Base-by-base conservation (phyloP, 2,113 vertebrate genomes). In the Rynchops niger region DNA sequence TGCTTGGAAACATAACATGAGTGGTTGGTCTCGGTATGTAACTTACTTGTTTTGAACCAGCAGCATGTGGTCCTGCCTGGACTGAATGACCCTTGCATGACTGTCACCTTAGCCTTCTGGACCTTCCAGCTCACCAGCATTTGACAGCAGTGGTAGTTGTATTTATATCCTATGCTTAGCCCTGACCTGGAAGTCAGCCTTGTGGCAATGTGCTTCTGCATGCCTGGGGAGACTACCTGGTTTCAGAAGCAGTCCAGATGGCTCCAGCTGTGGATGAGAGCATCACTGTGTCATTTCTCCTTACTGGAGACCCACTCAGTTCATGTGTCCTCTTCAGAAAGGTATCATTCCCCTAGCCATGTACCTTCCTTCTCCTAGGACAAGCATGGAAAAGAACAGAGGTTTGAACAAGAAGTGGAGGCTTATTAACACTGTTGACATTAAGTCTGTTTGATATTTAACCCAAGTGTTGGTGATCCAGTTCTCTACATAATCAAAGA, bases 181-280 rank as follows among this genome's bases (percentile, higher is more conserved):
- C 13, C 43, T 62, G 36, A 43, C 36, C 59, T 61, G 38, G 34
- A 84, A 76, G 12, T 63, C 66, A 90, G 67, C 32, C 63, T 81
- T 22, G 9, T 63, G 36, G 32, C 47, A 69, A 45, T 2, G 3
- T 38, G 71, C 43, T 88, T 58, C 62, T 80, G 53, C 53, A 15
- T 20, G 12, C 19, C 0, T 70, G n/a, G 22, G 22, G 45, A 52
- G 25, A 34, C 27, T n/a, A 6, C 9, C 6, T 29, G 0, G n/a
- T 70, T 58, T 34, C 76, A 47, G 20, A 81, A 38, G 34, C 61
- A 71, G 71, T 34, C 55, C 71, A 58, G 34, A 21, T 13, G 56
- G 49, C 58, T 93, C 49, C 50, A 78, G 74, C 42, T 70, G 71
- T 43, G 40, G 9, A n/a, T n/a, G 11, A 34, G n/a, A 90, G 15